Conservation (phyloP, 2,888 invertebrate species). For the Entomobrya proxima region DNA sequence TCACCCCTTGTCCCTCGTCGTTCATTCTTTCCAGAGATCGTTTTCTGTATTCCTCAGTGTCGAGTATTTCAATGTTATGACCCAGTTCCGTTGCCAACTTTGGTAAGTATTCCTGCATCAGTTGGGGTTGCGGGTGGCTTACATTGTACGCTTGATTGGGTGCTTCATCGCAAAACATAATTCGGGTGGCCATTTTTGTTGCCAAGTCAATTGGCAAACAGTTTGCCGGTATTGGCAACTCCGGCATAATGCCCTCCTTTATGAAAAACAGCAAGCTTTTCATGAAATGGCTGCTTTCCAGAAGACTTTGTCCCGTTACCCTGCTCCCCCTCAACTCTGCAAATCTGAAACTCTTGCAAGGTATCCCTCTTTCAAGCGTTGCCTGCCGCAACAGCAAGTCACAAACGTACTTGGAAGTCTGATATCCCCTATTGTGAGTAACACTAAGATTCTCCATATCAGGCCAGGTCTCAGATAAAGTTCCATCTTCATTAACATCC, state of each 20-base stretch:
- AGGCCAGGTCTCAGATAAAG: constrained; percentile 18
- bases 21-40: not conserved
- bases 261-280: constrained; percentile 29
- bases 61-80: not conserved
- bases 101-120: constrained; percentile 35
- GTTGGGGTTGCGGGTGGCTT: not conserved
- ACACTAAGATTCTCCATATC: not conserved
- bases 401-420: constrained; percentile 39
- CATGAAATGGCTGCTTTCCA: constrained; percentile 35
- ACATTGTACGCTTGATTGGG: constrained; percentile 14
- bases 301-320: not conserved
- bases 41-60: constrained; percentile 1
- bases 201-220: constrained; percentile 24
- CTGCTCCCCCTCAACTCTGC: not conserved
- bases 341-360: constrained; percentile 33
- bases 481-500: not conserved
- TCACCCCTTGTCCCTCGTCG: not conserved
- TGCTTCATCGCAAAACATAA: constrained; percentile 15
- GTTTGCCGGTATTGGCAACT: not conserved
- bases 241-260: constrained; percentile 37
- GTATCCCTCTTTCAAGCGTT: constrained; percentile 2
- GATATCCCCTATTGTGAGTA: constrained; percentile 13
- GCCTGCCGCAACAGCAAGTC: constrained; percentile 31
- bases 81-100: constrained; percentile 20
- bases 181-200: not conserved